These are phyloP conservation scores for Salvelinus namaycush DNA, from an alignment of 2,113 vertebrate genomes.

Conservation along the genomic window DNA sequence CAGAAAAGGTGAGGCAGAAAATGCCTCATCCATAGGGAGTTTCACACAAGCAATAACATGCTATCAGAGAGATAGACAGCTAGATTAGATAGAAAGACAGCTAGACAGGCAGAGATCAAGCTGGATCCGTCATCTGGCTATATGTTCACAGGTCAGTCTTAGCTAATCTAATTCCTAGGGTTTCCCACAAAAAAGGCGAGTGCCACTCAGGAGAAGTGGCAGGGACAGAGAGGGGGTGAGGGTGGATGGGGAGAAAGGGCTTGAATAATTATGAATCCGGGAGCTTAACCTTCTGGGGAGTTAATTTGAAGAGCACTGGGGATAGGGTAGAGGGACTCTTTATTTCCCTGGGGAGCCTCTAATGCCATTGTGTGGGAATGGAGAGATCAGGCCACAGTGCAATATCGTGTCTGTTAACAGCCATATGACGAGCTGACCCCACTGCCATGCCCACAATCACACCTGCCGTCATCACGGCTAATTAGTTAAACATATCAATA, in stretches of 20 bases:
- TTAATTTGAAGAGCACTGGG: constrained; percentile 80
- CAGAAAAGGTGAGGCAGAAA: constrained; percentile 57
- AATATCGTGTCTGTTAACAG: constrained; percentile 81
- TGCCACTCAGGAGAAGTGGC: constrained; percentile 76
- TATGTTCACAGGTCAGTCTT: constrained; percentile 71
- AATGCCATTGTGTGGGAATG: constrained; percentile 80
- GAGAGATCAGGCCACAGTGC: constrained; percentile 76
- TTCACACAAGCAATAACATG: constrained; percentile 71
- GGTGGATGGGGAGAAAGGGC: constrained; percentile 39
- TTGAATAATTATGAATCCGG: constrained; percentile 81
- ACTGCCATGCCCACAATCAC: constrained; percentile 61
- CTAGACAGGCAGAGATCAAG: constrained; percentile 78
- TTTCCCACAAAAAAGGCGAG: constrained; percentile 68
- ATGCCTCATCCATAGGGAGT: constrained; percentile 70
- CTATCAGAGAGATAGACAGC: constrained; percentile 72
- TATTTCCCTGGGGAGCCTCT: constrained; percentile 81
- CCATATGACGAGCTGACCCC: constrained; percentile 79
- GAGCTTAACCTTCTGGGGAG: constrained; percentile 79
- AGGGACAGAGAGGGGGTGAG: constrained; percentile 42
- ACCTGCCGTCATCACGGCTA: constrained; percentile 79
- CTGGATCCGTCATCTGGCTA: constrained; percentile 72
- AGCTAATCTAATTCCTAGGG: constrained; percentile 78
- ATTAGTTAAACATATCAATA: constrained; percentile 84
- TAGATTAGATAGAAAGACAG: constrained; percentile 79
- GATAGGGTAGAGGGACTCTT: constrained; percentile 70